These are phyloP conservation scores for Tarsius wallacei DNA, from an alignment of 2,797 vertebrate species.

Conservation along the genomic window DNA sequence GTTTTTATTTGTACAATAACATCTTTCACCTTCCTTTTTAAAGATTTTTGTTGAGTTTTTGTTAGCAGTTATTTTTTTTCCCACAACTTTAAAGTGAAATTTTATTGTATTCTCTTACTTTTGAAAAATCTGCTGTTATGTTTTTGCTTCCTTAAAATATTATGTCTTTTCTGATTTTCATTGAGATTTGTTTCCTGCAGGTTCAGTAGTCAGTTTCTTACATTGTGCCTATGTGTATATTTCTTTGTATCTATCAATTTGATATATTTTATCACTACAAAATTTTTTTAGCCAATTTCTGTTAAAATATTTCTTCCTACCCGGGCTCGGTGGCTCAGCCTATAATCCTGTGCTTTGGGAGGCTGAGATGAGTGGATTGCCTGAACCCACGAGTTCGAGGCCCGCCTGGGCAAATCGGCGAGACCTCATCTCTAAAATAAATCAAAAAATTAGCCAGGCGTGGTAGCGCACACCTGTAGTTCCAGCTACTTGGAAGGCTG, in stretches of 20 bases:
- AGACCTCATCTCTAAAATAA: no score
- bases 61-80: not conserved
- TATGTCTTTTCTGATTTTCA: not conserved
- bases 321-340: no score
- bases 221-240: not conserved
- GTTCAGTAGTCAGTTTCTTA: not conserved
- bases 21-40: not conserved
- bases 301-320: not conserved
- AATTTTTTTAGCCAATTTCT: not conserved
- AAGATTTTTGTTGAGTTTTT: not conserved
- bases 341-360: no score
- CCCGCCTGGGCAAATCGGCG: no score
- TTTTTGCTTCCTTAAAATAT: not conserved
- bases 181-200: not conserved
- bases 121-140: not conserved
- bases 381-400: no score
- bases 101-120: not conserved
- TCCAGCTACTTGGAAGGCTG: no score
- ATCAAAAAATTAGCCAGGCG: no score
- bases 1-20: not conserved
- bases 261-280: not conserved
- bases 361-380: no score
- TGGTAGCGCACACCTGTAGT: no score
- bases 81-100: not conserved
- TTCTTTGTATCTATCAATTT: not conserved